These are phyloP conservation scores for Andinoacara biseriatus DNA, from an alignment of 2,113 vertebrate species.

Conservation along the genomic window DNA sequence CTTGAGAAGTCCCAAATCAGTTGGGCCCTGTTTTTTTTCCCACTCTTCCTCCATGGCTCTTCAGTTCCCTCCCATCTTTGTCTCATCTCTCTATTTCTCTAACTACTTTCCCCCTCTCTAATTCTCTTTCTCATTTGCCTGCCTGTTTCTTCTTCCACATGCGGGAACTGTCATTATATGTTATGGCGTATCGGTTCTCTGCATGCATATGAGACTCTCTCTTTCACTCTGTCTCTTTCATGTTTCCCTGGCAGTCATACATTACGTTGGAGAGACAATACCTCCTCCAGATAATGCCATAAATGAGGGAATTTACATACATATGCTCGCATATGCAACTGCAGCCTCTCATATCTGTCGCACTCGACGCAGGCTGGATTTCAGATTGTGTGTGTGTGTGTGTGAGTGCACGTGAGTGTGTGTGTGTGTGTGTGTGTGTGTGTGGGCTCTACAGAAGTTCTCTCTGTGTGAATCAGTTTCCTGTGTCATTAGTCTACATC, in stretches of 20 bases:
- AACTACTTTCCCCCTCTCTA: slow-evolving; percentile 49
- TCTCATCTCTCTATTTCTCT: slow-evolving; percentile 35
- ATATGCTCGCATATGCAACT: slow-evolving; percentile 73
- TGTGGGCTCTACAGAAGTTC: too few relatives aligned
- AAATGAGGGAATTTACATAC: slow-evolving; percentile 85
- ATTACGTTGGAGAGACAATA: slow-evolving; percentile 81
- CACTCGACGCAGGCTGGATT: slow-evolving; percentile 51
- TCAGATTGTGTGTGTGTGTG: slow-evolving; percentile 1
- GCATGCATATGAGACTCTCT: slow-evolving; percentile 68
- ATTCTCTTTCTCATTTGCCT: slow-evolving; percentile 72
- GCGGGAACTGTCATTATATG: slow-evolving; percentile 76
- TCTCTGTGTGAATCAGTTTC: too few relatives aligned
- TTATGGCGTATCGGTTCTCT: slow-evolving; percentile 66
- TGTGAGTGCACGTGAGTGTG: too few relatives aligned
- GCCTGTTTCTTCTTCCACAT: slow-evolving; percentile 69
- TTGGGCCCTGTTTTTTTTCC: slow-evolving; percentile 22
- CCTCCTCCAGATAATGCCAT: slow-evolving; percentile 85
- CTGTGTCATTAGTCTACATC: slow-evolving; percentile 84
- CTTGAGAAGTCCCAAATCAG: slow-evolving; percentile 22
- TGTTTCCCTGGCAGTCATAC: slow-evolving; percentile 76
- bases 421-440: slow-evolving; percentile 48
- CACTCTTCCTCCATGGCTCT: slow-evolving; percentile 42
- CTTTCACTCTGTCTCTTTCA: slow-evolving; percentile 68
- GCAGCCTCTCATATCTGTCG: slow-evolving; percentile 66
- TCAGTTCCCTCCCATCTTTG: slow-evolving; percentile 29